Conservation (phyloP, 1,140 invertebrate species). For the Meloidogyne hapla region DNA sequence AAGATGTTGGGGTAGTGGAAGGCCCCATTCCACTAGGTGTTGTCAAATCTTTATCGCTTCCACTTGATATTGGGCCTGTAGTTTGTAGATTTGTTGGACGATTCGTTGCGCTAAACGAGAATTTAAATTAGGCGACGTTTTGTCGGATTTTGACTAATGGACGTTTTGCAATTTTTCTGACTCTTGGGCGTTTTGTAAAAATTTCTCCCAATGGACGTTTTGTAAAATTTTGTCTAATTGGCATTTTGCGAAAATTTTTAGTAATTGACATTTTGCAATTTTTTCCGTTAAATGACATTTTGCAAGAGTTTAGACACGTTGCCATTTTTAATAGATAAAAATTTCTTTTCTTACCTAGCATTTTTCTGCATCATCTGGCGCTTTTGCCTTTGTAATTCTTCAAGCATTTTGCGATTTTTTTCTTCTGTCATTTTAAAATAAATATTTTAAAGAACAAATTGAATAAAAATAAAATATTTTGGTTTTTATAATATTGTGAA, state of each 20-base stretch:
- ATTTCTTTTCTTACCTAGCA: slow-evolving; percentile 12
- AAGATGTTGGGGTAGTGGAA: background rate
- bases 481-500: no score
- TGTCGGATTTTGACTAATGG: background rate
- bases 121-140: background rate
- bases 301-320: background rate
- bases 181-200: background rate
- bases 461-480: no score
- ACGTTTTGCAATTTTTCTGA: background rate
- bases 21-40: background rate
- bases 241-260: background rate
- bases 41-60: background rate
- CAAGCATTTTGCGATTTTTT: slow-evolving; percentile 31
- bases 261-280: background rate
- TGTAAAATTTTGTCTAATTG: background rate
- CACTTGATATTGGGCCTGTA: background rate
- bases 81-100: background rate
- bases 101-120: background rate
- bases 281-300: background rate
- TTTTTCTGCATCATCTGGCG: slow-evolving; percentile 29
- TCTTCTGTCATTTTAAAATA: slow-evolving; percentile 18
- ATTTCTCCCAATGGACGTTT: background rate
- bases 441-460: background rate
- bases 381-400: slow-evolving; percentile 22
- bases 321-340: no score